Evolutionary conservation across 2,888 invertebrate genomes (phyloP).

Genomic region (Heteromurus nitidus): DNA sequence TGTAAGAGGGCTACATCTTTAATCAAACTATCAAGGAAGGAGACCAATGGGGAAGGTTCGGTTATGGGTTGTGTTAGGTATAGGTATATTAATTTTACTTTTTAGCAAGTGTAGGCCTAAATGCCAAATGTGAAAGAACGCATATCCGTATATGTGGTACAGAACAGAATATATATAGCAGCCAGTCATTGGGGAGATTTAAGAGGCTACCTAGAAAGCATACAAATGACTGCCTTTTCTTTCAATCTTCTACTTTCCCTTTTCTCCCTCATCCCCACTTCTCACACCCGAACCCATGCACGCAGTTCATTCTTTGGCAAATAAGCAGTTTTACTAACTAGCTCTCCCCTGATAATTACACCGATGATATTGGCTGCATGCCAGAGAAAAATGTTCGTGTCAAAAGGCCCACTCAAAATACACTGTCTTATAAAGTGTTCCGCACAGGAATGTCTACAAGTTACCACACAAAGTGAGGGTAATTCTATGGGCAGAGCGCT

Average conservation of each 20-base stretch:
- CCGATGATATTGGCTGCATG: constrained; percentile 72
- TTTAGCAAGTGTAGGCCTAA: no score
- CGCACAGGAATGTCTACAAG: no score
- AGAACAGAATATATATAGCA: no score
- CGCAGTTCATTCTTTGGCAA: background rate
- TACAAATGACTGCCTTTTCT: constrained; percentile 68
- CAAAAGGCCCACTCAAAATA: constrained; percentile 24
- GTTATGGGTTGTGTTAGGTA: no score
- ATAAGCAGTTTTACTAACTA: constrained; percentile 36
- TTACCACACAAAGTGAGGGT: no score
- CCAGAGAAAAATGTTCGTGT: constrained; percentile 58
- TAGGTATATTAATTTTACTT: no score
- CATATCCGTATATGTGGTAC: no score
- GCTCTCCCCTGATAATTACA: constrained; percentile 70
- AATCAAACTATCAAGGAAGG: no score
- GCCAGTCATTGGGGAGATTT: constrained; percentile 12
- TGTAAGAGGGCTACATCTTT: background rate
- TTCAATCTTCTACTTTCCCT: constrained; percentile 61
- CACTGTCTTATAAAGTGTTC: background rate
- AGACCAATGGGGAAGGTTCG: no score
- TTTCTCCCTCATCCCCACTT: background rate
- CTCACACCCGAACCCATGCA: no score
- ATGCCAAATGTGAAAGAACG: no score
- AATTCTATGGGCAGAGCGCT: no score
- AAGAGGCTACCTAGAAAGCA: constrained; percentile 50